Conservation (phyloP, 2,797 vertebrate genomes). For the Diceros bicornis region DNA sequence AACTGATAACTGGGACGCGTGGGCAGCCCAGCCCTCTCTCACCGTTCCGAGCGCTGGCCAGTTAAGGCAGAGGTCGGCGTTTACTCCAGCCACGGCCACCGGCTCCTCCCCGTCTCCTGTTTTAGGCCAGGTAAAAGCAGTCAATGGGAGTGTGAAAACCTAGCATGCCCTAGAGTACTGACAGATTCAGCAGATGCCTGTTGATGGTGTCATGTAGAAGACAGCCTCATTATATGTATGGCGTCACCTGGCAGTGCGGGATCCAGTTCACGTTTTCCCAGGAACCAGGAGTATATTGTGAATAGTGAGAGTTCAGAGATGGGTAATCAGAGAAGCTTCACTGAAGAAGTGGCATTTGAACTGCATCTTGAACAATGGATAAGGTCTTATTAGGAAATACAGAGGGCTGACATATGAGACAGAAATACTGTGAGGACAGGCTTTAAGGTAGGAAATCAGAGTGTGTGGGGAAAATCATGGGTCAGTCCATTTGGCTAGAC, state of each 20-base stretch:
- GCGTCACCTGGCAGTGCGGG: background rate
- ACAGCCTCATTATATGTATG: background rate
- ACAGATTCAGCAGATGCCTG: background rate
- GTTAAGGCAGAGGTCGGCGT: slow-evolving; percentile 96
- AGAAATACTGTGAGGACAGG: background rate
- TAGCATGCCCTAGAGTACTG: accelerated
- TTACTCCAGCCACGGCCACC: slow-evolving; percentile 97
- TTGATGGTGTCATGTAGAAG: background rate
- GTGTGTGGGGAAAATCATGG: background rate
- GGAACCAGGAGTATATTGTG: background rate
- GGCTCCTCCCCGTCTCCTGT: slow-evolving; percentile 98
- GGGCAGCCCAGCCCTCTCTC: slow-evolving; percentile 96
- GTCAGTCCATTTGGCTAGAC: background rate
- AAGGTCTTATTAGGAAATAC: background rate
- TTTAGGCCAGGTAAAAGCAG: slow-evolving; percentile 94
- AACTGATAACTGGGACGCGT: slow-evolving; percentile 96
- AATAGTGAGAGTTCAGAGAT: background rate
- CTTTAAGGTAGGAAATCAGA: background rate
- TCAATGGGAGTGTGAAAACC: background rate
- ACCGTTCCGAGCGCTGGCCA: slow-evolving; percentile 96
- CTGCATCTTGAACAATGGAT: background rate
- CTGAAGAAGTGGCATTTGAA: background rate
- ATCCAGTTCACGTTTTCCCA: background rate
- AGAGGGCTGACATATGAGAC: background rate
- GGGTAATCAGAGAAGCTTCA: background rate